phyloP scores from a whole-genome alignment of 2,113 vertebrate genomes.

The Rhinichthys klamathensis region DNA sequence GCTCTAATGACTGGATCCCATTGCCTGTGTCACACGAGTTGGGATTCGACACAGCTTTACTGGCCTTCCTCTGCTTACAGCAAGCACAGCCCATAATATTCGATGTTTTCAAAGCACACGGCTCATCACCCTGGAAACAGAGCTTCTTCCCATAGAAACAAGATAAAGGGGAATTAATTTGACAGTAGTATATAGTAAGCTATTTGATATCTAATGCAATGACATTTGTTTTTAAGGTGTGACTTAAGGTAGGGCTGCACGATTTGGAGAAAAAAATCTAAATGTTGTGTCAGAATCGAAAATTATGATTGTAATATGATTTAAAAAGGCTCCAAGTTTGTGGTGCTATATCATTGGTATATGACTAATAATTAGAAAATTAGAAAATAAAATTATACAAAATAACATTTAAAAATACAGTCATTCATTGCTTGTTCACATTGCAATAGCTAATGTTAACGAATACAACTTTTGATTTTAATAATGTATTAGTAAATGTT shows the following conservation, averaged over 20 bases:
- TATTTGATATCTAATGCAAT: neutral
- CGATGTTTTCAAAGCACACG: slow-evolving; percentile 55
- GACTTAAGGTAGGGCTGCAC: neutral
- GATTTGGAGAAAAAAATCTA: neutral
- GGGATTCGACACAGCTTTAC: slow-evolving; percentile 66
- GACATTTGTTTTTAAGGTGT: neutral
- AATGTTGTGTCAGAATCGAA: too few species aligned
- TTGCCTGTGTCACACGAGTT: slow-evolving; percentile 56
- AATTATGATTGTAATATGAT: neutral
- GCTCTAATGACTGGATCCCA: slow-evolving; percentile 26
- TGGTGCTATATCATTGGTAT: too few species aligned
- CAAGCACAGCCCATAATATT: slow-evolving; percentile 88
- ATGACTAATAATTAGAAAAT: too few species aligned
- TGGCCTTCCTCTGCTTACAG: slow-evolving; percentile 83
- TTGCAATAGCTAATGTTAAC: too few species aligned
- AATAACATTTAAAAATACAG: too few species aligned
- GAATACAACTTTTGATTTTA: too few species aligned
- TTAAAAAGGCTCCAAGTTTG: too few species aligned
- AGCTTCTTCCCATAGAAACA: slow-evolving; percentile 31
- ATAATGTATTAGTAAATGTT: too few species aligned
- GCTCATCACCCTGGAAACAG: slow-evolving; percentile 60
- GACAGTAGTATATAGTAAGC: neutral
- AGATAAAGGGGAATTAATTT: slow-evolving; percentile 20
- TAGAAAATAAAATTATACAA: too few species aligned
- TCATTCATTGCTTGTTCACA: too few species aligned